A percentile compares a stretch with the other conserved stretches of the same genome.
Conservation (phyloP, 2,113 vertebrate species). For the Pelvicachromis taeniatus region DNA sequence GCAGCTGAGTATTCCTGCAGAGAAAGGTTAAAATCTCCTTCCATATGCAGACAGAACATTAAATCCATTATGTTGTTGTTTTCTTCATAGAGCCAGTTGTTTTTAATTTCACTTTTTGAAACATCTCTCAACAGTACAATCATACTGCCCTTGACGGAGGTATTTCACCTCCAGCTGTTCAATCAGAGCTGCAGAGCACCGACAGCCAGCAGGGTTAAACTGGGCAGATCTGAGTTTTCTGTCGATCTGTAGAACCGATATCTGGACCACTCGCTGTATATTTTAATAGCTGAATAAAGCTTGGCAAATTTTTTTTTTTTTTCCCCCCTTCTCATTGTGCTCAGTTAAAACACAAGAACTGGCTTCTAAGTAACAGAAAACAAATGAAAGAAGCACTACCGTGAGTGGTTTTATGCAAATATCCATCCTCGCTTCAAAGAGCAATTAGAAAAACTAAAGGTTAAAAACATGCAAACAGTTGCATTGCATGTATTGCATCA, state of each 20-base stretch:
- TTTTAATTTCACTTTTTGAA: background rate
- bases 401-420: background rate
- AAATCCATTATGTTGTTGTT: background rate
- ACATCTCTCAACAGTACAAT: background rate
- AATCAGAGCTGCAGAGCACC: background rate
- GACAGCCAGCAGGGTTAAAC: background rate
- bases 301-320: background rate
- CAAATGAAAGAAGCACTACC: background rate
- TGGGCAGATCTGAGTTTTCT: background rate
- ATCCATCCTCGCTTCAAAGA: background rate
- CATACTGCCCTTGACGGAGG: background rate
- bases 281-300: background rate
- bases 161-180: constrained; percentile 16
- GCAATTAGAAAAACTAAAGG: background rate
- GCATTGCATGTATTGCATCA: background rate
- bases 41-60: background rate
- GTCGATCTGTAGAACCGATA: constrained; percentile 23
- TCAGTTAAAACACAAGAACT: background rate
- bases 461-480: background rate
- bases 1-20: constrained; percentile 7
- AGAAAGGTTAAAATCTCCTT: background rate
- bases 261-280: background rate
- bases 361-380: background rate
- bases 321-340: background rate
- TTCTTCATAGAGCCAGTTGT: background rate